Percentiles rank a stretch among this genome's conserved stretches.
phyloP scores from a whole-genome alignment of 2,888 invertebrate species.

The Gortyna flavago region DNA sequence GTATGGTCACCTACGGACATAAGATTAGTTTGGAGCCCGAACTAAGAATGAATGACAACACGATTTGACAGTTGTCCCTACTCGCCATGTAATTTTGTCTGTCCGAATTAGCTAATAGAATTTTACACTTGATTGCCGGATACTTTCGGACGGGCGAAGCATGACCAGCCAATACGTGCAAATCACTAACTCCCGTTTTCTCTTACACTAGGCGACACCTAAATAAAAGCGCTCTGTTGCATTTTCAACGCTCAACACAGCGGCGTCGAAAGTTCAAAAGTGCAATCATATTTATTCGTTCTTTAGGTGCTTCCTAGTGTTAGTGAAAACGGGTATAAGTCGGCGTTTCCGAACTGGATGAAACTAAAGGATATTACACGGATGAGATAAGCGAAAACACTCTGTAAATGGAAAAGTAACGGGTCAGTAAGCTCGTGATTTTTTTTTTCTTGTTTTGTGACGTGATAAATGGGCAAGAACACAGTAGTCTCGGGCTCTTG shows the following conservation, averaged over 20 bases:
- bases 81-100: no score
- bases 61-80: no score
- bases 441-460: constrained; percentile 80
- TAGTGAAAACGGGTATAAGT: constrained; percentile 35
- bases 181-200: neutral
- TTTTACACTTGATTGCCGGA: no score
- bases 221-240: neutral
- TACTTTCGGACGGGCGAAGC: no score
- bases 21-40: no score
- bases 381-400: constrained; percentile 82
- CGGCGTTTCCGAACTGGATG: constrained; percentile 55
- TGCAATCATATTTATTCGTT: neutral
- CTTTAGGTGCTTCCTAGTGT: neutral
- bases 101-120: no score
- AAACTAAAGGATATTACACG: constrained; percentile 79
- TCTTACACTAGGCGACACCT: neutral
- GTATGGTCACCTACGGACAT: no score
- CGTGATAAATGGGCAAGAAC: constrained; percentile 85
- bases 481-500: constrained; percentile 58
- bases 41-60: no score
- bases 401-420: constrained; percentile 86
- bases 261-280: neutral
- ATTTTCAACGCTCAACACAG: neutral
- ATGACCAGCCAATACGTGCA: no score
- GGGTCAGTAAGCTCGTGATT: constrained; percentile 84